Evolutionary conservation across 2,888 invertebrate species (phyloP).

Genomic region (Thereva unica): DNA sequence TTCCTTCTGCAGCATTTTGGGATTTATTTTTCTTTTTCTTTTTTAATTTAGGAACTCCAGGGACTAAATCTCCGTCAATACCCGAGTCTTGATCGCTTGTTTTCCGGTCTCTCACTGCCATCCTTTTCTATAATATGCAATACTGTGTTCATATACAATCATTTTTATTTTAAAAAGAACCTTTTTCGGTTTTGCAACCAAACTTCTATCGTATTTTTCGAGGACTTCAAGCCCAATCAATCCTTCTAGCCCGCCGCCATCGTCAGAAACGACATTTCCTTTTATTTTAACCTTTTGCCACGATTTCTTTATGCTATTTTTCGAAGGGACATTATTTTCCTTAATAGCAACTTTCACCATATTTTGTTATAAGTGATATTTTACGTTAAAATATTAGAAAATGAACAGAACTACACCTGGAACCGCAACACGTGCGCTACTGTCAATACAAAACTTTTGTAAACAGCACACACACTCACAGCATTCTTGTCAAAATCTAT

Average conservation of each 20-base stretch:
- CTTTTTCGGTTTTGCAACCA: constrained; percentile 58
- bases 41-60: constrained; percentile 35
- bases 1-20: constrained; percentile 3
- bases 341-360: constrained; percentile 31
- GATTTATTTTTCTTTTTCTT: constrained; percentile 43
- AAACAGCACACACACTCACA: no score
- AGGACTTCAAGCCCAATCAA: constrained; percentile 80
- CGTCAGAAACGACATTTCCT: constrained; percentile 60
- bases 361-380: neutral
- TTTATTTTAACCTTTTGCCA: constrained; percentile 72
- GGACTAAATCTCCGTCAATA: constrained; percentile 36
- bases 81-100: constrained; percentile 40
- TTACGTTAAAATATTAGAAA: no score
- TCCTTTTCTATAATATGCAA: constrained; percentile 43
- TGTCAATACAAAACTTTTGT: no score
- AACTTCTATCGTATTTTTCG: constrained; percentile 64
- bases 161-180: constrained; percentile 47
- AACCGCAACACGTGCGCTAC: no score
- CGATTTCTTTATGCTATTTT: constrained; percentile 37
- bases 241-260: constrained; percentile 64
- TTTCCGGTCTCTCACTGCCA: constrained; percentile 45
- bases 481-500: no score
- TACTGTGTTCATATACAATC: neutral
- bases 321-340: neutral
- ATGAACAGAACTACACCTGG: no score